Base-by-base conservation (phyloP, 2,888 invertebrate species). In the Rhogogaster chlorosoma region DNA sequence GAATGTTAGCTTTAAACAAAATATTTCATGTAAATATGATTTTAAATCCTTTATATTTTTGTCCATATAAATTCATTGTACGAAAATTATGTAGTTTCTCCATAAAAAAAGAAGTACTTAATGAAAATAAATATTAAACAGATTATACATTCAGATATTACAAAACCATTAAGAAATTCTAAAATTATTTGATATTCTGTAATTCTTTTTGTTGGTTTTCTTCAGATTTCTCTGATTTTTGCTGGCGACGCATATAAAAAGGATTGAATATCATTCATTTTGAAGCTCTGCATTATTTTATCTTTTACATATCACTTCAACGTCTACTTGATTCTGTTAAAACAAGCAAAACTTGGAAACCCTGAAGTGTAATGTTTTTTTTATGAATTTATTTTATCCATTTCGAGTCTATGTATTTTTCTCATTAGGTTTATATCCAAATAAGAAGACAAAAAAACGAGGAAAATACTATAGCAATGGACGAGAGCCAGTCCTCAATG, bases 41-140 rank as follows among this genome's bases (percentile, higher is more conserved):
- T 80, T 80, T 61, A 3, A 36, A 61, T n/a, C 18, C 15, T 80
- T 80, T 80, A n/a, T 32, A n/a, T 32, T 80, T 77, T 84, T 77
- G 85, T 73, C 70, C 84, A 78, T 77, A 84, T 42, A 80, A 38
- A 86, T 80, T 26, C 83, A 85, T 75, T 84, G 77, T 83, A 86
- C 61, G 84, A 84, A 83, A 85, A 86, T 86, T 84, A 85, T 90
- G 89, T 90, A 90, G 87, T 78, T 83, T 86, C 73, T 87, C 87
- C n/a, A 38, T 38, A 22, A 83, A 53, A 53, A 87, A 87, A 87
- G 75, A 85, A 89, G 77, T 89, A 89, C 86, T 86, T 87, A 90
- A 90, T 89, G 88, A 90, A 90, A 87, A 80, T 77, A 84, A 75
- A 84, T 77, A 70, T 61, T 61, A 53, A 83, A 49, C 32, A 53